phyloP scores from a whole-genome alignment of 1,140 invertebrate species.

The Nebria ingens region DNA sequence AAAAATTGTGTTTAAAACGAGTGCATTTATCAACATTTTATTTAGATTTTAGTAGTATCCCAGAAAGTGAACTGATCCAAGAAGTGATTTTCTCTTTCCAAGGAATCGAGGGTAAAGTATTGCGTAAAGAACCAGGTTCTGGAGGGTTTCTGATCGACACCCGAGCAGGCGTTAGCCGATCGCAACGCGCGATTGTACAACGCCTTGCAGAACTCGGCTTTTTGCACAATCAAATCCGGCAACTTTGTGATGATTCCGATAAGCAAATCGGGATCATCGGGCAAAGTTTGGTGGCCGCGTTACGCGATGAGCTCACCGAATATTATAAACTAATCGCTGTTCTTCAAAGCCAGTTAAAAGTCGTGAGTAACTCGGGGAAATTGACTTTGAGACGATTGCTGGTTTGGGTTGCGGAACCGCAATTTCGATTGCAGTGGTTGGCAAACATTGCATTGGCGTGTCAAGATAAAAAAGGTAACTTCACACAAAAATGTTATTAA shows the following conservation, averaged over 20 bases:
- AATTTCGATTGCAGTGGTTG: conserved; percentile 68
- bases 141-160: conserved; percentile 58
- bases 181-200: conserved; percentile 47
- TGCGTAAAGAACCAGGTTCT: conserved; percentile 53
- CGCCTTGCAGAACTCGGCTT: conserved; percentile 77
- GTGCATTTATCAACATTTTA: conserved; percentile 7
- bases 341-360: conserved; percentile 67
- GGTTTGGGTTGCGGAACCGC: conserved; percentile 72
- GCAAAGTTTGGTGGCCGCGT: conserved; percentile 76
- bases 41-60: conserved; percentile 18
- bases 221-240: conserved; percentile 67
- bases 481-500: not conserved
- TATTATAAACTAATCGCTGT: conserved; percentile 82
- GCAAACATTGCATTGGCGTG: conserved; percentile 70
- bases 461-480: conserved; percentile 58
- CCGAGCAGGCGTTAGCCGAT: conserved; percentile 34
- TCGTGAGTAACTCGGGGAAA: conserved; percentile 29
- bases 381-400: conserved; percentile 67
- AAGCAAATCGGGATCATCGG: conserved; percentile 46
- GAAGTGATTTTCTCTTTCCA: conserved; percentile 75
- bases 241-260: conserved; percentile 55
- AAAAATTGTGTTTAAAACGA: not conserved
- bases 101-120: conserved; percentile 66
- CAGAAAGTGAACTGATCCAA: conserved; percentile 46
- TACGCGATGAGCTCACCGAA: conserved; percentile 73